phyloP scores from a whole-genome alignment of 1,140 invertebrate species.

The Eciton burchellii region DNA sequence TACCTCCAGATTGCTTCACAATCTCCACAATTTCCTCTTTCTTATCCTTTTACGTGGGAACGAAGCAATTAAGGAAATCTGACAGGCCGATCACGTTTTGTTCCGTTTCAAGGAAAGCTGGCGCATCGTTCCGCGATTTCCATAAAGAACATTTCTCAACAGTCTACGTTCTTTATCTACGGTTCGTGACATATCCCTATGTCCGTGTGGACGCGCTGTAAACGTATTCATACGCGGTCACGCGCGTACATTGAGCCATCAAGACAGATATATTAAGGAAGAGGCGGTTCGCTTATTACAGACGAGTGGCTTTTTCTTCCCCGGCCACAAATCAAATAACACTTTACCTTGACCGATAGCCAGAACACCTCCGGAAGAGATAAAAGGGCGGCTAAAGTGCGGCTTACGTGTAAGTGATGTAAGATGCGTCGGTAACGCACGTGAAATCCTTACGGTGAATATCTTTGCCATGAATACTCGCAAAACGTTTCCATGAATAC shows the following conservation, averaged over 20 bases:
- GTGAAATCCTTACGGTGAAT: slow-evolving; percentile 28
- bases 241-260: slow-evolving; percentile 69
- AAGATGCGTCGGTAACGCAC: background rate
- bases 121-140: background rate
- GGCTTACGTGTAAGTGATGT: slow-evolving; percentile 48
- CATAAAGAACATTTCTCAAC: slow-evolving; percentile 46
- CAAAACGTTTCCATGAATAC: slow-evolving; percentile 1
- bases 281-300: slow-evolving; percentile 74
- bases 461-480: background rate
- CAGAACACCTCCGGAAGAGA: slow-evolving; percentile 27
- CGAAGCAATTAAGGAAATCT: background rate
- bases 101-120: background rate
- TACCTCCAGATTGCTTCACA: background rate
- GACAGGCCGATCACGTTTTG: background rate
- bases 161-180: slow-evolving; percentile 3
- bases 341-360: slow-evolving; percentile 64
- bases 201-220: slow-evolving; percentile 60
- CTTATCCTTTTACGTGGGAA: background rate
- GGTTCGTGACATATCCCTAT: slow-evolving; percentile 27
- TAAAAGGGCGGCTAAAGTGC: slow-evolving; percentile 21
- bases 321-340: slow-evolving; percentile 74
- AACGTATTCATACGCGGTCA: slow-evolving; percentile 59
- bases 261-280: slow-evolving; percentile 75
- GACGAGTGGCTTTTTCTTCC: slow-evolving; percentile 55
- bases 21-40: background rate